Evolutionary conservation across 2,113 vertebrate genomes (phyloP).

Genomic region (Dicerorhinus sumatrensis): DNA sequence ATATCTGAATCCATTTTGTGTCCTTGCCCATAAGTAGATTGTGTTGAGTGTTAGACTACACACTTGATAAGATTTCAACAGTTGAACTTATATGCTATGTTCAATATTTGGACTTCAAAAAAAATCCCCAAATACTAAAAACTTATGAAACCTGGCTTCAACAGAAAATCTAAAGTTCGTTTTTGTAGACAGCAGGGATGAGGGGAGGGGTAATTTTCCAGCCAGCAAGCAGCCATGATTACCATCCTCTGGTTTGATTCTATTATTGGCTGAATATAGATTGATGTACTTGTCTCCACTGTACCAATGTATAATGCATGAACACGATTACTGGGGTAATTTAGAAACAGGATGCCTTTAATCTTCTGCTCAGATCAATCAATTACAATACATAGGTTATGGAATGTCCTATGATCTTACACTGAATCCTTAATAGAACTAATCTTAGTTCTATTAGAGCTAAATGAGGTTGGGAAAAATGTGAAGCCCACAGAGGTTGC

Average conservation of each 20-base stretch:
- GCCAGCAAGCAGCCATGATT: slow-evolving; percentile 2
- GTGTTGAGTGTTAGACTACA: neutral
- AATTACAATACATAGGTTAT: slow-evolving; percentile 71
- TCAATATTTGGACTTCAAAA: neutral
- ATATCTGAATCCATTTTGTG: neutral
- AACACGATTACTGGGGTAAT: slow-evolving; percentile 74
- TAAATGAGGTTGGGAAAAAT: slow-evolving; percentile 71
- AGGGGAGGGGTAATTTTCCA: slow-evolving; percentile 37
- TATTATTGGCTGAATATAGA: slow-evolving; percentile 72
- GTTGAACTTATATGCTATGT: neutral
- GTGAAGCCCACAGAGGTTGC: slow-evolving; percentile 10
- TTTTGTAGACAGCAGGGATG: neutral
- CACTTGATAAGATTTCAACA: neutral
- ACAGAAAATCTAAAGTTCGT: neutral
- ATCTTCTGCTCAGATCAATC: slow-evolving; percentile 74
- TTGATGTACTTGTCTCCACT: slow-evolving; percentile 76
- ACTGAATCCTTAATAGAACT: slow-evolving; percentile 65
- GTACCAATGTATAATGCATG: slow-evolving; percentile 79
- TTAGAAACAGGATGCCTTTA: slow-evolving; percentile 80
- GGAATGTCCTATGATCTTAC: slow-evolving; percentile 60
- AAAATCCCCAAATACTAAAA: neutral
- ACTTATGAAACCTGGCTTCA: neutral
- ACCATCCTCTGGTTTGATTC: slow-evolving; percentile 63
- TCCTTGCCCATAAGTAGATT: neutral
- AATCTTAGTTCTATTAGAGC: slow-evolving; percentile 68